phyloP scores from a whole-genome alignment of 2,113 vertebrate species.

The Lepisosteus osseus region DNA sequence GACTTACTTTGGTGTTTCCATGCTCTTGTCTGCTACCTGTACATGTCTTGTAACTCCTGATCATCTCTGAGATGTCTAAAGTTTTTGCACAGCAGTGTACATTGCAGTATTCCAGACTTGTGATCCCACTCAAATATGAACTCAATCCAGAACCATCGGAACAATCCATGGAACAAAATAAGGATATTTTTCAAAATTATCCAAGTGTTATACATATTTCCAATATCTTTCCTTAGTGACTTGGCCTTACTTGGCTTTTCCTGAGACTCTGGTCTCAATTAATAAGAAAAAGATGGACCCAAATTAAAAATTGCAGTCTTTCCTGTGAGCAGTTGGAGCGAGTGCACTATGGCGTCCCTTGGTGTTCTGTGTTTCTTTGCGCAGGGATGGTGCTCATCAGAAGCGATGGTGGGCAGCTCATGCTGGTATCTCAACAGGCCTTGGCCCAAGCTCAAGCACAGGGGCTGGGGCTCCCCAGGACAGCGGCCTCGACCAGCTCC shows the following conservation, averaged over 20 bases:
- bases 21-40: too few species aligned
- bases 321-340: neutral
- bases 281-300: neutral
- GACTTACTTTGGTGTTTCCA: too few species aligned
- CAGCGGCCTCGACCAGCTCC: constrained; percentile 36
- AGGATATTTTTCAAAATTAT: too few species aligned
- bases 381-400: constrained; percentile 88
- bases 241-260: neutral
- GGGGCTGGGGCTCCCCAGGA: constrained; percentile 50
- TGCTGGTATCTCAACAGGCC: constrained; percentile 90
- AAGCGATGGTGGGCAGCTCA: constrained; percentile 87
- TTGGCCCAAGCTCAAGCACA: constrained; percentile 67
- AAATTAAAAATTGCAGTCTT: neutral
- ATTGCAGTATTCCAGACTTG: too few species aligned
- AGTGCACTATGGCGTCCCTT: neutral
- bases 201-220: too few species aligned
- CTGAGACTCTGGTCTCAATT: neutral
- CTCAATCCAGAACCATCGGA: too few species aligned
- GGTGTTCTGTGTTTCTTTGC: neutral
- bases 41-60: too few species aligned
- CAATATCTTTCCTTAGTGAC: neutral
- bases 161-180: too few species aligned
- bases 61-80: too few species aligned
- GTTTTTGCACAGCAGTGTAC: too few species aligned
- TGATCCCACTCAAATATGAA: too few species aligned